Percentiles rank a stretch among this genome's conserved stretches.
Conservation (phyloP, 1,140 invertebrate genomes). For the Choristoneura fumiferana region DNA sequence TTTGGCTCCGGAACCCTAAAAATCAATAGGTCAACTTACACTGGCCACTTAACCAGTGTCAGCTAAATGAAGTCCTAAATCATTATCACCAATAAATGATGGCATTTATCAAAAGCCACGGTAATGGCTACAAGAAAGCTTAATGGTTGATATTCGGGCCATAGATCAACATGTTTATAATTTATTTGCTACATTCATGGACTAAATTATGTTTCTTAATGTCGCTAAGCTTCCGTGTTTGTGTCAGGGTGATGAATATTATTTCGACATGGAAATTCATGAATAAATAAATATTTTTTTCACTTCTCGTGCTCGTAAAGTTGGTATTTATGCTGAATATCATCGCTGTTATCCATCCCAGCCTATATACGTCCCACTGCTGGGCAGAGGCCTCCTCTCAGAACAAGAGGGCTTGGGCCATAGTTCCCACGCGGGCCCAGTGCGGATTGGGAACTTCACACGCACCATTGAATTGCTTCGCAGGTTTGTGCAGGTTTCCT, state of each 20-base stretch:
- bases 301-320: no score
- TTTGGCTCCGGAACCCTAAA: no score
- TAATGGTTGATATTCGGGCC: constrained; percentile 3
- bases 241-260: neutral
- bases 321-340: no score
- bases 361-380: no score
- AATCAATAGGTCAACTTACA: neutral
- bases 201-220: constrained; percentile 10
- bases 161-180: constrained; percentile 12
- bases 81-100: constrained; percentile 22
- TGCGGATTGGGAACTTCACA: no score
- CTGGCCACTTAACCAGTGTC: constrained; percentile 25
- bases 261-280: neutral
- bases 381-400: no score
- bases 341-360: no score
- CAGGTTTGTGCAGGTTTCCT: no score
- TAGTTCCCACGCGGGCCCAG: no score
- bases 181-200: constrained; percentile 6
- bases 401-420: no score
- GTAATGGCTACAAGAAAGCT: constrained; percentile 16
- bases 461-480: no score
- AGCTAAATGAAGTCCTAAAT: constrained; percentile 25
- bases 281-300: no score
- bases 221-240: constrained; percentile 10
- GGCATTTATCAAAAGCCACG: constrained; percentile 19